Evolutionary conservation across 2,797 vertebrate genomes (phyloP).

Genomic region (Spea hammondii): DNA sequence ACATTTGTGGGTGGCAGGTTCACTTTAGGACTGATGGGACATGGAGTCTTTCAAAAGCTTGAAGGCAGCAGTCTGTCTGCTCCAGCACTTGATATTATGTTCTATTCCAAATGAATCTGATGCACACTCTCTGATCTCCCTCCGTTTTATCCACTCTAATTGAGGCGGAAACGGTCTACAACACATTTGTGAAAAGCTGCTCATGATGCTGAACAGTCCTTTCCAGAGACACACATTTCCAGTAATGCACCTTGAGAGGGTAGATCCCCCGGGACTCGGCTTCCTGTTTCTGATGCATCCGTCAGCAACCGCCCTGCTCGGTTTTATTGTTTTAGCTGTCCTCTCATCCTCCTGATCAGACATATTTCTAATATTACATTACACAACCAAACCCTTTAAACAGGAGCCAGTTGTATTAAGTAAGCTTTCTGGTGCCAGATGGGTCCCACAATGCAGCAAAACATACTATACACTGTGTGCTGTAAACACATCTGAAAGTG

Average conservation of each 20-base stretch:
- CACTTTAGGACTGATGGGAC: no score
- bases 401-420: conserved; percentile 24
- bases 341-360: conserved; percentile 47
- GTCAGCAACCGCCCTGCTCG: conserved; percentile 44
- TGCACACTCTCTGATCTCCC: neutral
- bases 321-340: conserved; percentile 53
- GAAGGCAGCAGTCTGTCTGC: no score
- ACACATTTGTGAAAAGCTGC: conserved; percentile 15
- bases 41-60: no score
- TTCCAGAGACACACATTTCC: conserved; percentile 31
- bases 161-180: neutral
- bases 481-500: neutral
- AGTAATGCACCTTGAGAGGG: conserved; percentile 24
- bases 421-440: conserved; percentile 8
- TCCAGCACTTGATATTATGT: neutral
- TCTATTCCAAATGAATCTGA: neutral
- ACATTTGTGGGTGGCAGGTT: neutral
- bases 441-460: conserved; percentile 10
- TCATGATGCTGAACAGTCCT: neutral
- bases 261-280: conserved; percentile 17
- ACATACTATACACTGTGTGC: neutral
- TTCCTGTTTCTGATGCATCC: conserved; percentile 45
- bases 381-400: conserved; percentile 46
- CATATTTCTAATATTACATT: conserved; percentile 49
- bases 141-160: neutral